Conservation (phyloP, 2,888 invertebrate species). For the Cantharis flavilabris region DNA sequence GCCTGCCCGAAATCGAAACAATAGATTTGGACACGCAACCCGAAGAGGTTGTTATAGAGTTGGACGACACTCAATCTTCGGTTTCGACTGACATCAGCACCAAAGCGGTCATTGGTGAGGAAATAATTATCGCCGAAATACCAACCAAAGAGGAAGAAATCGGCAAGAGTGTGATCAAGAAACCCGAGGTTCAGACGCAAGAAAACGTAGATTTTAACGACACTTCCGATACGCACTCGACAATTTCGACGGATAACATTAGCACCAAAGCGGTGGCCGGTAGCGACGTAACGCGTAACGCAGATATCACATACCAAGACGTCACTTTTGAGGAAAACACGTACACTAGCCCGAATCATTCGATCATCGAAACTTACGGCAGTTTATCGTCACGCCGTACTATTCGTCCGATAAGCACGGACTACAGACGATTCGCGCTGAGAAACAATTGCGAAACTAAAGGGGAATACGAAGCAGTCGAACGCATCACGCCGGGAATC, state of each 20-base stretch:
- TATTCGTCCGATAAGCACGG: conserved; percentile 21
- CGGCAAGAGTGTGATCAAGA: not conserved
- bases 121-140: conserved; percentile 36
- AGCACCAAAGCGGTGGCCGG: conserved; percentile 47
- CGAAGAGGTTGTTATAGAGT: not conserved
- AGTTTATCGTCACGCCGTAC: conserved; percentile 34
- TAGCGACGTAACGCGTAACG: conserved; percentile 44
- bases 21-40: not conserved
- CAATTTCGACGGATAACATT: conserved; percentile 33
- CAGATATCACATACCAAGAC: conserved; percentile 39
- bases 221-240: conserved; percentile 19
- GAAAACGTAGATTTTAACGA: conserved; percentile 20
- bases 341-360: conserved; percentile 38
- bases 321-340: conserved; percentile 25
- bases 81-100: conserved; percentile 41
- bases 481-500: conserved; percentile 36
- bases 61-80: conserved; percentile 8
- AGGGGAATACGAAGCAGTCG: conserved; percentile 39
- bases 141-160: conserved; percentile 39
- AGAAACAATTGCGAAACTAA: conserved; percentile 23
- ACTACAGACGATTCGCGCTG: conserved; percentile 18
- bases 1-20: conserved; percentile 8
- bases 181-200: not conserved
- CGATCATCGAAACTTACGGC: conserved; percentile 43
- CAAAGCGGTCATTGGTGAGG: conserved; percentile 45